phyloP scores from a whole-genome alignment of 2,797 vertebrate genomes.

The Macrochelys suwanniensis region DNA sequence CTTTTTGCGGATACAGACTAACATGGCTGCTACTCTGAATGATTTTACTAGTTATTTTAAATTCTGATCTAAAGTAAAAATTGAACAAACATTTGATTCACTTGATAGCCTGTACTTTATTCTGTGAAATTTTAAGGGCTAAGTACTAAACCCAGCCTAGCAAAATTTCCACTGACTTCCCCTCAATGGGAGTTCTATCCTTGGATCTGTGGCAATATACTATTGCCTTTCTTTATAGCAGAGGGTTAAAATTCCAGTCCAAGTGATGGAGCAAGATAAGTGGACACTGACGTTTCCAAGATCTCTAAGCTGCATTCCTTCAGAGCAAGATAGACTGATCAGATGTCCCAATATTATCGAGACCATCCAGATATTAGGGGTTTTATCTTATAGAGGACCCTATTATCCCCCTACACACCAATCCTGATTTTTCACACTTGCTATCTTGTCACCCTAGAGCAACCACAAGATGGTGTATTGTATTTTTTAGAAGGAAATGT shows the following conservation, averaged over 20 bases:
- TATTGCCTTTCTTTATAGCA: background rate
- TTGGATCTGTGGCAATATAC: background rate
- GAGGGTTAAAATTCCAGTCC: background rate
- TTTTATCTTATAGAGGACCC: background rate
- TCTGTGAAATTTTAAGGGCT: background rate
- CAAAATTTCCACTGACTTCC: background rate
- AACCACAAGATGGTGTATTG: slow-evolving; percentile 66
- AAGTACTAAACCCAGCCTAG: background rate
- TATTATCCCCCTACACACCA: background rate
- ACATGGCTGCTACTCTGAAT: too few relatives aligned
- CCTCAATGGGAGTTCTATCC: background rate
- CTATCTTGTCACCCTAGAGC: background rate
- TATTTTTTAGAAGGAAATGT: slow-evolving; percentile 49
- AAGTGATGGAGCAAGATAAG: background rate
- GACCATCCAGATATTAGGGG: background rate
- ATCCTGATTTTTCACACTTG: background rate
- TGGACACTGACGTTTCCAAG: background rate
- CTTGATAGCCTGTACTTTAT: background rate
- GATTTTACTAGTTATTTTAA: background rate
- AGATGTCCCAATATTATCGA: too few relatives aligned
- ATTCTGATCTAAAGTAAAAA: background rate
- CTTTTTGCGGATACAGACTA: too few relatives aligned
- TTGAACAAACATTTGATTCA: background rate
- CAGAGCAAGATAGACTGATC: background rate
- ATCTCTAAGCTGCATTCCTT: slow-evolving; percentile 48